Conservation (phyloP, 2,888 invertebrate genomes). For the Lepidonotus clava region DNA sequence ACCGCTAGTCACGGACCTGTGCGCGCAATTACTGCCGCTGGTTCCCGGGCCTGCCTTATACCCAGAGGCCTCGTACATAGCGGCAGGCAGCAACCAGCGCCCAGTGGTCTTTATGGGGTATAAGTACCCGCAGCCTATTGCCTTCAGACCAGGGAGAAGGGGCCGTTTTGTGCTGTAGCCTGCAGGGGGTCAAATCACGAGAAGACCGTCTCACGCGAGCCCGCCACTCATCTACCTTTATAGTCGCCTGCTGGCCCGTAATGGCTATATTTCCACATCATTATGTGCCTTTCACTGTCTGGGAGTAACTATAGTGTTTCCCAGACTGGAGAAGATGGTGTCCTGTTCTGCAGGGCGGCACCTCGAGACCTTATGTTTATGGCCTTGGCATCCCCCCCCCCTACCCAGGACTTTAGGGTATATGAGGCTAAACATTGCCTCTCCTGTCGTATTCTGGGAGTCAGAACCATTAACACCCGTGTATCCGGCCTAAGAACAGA, state of each 20-base stretch:
- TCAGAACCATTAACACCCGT: too few species aligned
- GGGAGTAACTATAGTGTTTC: not conserved
- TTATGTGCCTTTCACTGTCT: not conserved
- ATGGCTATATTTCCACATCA: constrained; percentile 19
- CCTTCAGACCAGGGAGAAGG: not conserved
- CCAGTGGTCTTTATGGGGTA: not conserved
- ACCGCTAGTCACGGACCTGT: too few species aligned
- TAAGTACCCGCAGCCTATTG: not conserved
- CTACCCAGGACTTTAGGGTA: too few species aligned
- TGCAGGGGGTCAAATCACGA: not conserved
- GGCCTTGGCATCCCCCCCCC: too few species aligned
- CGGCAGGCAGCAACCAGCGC: not conserved
- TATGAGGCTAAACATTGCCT: too few species aligned
- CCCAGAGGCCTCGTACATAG: not conserved
- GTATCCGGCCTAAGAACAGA: too few species aligned
- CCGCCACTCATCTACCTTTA: constrained; percentile 1
- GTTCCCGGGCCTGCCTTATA: not conserved
- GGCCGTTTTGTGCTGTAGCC: not conserved
- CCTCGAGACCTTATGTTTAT: too few species aligned
- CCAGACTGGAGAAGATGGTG: too few species aligned
- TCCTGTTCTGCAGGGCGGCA: too few species aligned
- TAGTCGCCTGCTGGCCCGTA: not conserved
- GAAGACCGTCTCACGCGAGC: not conserved
- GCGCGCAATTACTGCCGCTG: not conserved
- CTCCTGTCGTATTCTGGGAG: too few species aligned